Base-by-base conservation (phyloP, 2,888 invertebrate species). In the Aphodius sticticus region DNA sequence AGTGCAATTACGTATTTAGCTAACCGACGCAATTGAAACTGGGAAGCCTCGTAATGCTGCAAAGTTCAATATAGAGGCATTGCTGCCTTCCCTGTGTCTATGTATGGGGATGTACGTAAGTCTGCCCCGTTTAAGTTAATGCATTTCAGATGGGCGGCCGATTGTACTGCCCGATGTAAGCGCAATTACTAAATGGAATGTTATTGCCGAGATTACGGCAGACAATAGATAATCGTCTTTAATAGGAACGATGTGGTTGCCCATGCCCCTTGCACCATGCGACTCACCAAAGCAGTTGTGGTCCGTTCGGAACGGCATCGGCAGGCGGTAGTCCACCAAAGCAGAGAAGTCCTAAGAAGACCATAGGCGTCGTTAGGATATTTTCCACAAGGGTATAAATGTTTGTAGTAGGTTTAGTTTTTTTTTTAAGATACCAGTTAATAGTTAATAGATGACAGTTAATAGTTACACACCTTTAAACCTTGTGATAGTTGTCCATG, bases 181-280 rank as follows among this genome's bases (percentile, higher is more conserved):
- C 77, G 76, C 81, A 79, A 81, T 81, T 81, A 81, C 81, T 78
- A 81, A 79, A 81, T 81, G 81, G 81, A 81, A 81, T 81, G 79
- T 78, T 81, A 81, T 81, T 81, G 76, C 78, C 15, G 71, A 78
- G 81, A 79, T 81, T 79, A 76, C 74, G 76, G 70, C 69, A 53
- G 53, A 81, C 77, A 81, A 81, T 77, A 76, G 79, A 76, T 81
- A 79, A 81, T 77, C 81, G 78, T 79, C 81, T 81, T 53, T 81
- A 81, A 81, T 78, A 81, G 81, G 70, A 38, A 76, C 37, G 12
- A 53, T 53, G 53, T 53, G 53, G 53, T 53, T 53, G 53, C 53
- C 53, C 53, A 53, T 53, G 53, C 12, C 71, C 36, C 70, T 69
- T n/a, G 76, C 35, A 76, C 76, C 16, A 76, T 70, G 76, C 76